Conservation (phyloP, 1,140 invertebrate species). For the Lepidurus packardi region DNA sequence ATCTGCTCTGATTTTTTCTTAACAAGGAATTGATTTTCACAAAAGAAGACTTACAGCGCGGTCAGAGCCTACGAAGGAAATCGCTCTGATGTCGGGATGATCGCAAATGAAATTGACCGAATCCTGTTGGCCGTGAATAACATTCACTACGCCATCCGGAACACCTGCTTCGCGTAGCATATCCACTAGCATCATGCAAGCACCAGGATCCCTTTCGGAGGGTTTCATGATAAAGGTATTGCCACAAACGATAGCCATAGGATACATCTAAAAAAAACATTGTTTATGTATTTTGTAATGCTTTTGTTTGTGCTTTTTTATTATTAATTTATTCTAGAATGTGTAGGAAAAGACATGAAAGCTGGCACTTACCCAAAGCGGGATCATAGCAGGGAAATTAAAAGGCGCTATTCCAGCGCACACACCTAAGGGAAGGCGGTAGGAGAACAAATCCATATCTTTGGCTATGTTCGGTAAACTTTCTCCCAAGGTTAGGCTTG, state of each 20-base stretch:
- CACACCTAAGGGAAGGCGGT: conserved; percentile 82
- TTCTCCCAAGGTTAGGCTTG: conserved; percentile 86
- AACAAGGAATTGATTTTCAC: neutral
- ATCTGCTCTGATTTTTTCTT: no score
- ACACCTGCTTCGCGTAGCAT: conserved; percentile 83
- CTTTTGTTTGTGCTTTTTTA: neutral
- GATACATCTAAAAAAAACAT: conserved; percentile 66
- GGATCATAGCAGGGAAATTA: conserved; percentile 99
- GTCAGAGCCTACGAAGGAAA: conserved; percentile 98
- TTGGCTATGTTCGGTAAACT: conserved; percentile 82
- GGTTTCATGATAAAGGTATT: conserved; percentile 72
- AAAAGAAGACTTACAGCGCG: conserved; percentile 60
- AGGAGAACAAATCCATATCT: conserved; percentile 88
- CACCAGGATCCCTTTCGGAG: conserved; percentile 95
- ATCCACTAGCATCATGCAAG: conserved; percentile 89
- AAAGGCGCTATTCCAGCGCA: conserved; percentile 85
- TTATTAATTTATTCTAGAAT: conserved; percentile 36
- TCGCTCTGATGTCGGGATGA: conserved; percentile 89
- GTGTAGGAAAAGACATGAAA: conserved; percentile 29
- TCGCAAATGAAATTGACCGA: conserved; percentile 97
- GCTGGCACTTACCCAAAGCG: conserved; percentile 67
- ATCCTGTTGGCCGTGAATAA: conserved; percentile 91
- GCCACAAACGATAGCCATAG: conserved; percentile 84
- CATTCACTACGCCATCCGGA: conserved; percentile 88
- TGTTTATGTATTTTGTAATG: neutral